phyloP scores from a whole-genome alignment of 2,797 vertebrate species.

The Halcyon smyrnensis region DNA sequence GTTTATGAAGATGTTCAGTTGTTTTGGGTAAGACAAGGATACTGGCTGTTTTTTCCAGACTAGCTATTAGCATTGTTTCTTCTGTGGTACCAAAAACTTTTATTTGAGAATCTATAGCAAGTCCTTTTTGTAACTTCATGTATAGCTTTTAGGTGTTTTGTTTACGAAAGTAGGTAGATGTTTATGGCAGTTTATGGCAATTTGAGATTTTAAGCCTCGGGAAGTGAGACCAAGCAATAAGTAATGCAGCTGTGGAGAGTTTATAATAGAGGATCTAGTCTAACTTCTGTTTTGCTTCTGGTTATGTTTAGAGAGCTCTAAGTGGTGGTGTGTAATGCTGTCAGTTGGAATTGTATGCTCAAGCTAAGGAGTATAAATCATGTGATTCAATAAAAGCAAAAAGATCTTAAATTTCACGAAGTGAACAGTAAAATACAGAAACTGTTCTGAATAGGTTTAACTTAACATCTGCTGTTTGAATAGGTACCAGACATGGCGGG shows the following conservation, averaged over 20 bases:
- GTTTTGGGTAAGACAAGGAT: not conserved
- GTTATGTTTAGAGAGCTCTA: not conserved
- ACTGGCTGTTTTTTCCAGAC: not conserved
- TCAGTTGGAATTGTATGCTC: not conserved
- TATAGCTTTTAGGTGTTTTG: not conserved
- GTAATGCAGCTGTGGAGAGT: not conserved
- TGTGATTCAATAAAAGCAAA: not conserved
- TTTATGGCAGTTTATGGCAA: not conserved
- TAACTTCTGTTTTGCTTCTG: not conserved
- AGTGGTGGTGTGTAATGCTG: not conserved
- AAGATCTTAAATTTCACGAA: constrained; percentile 20
- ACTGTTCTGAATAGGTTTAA: constrained; percentile 77
- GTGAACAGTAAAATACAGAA: constrained; percentile 49
- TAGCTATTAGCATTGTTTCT: not conserved
- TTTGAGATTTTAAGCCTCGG: not conserved
- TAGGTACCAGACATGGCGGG: constrained; percentile 88
- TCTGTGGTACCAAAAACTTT: not conserved
- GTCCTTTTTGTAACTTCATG: not conserved
- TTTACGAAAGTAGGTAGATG: not conserved
- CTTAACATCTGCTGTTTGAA: constrained; percentile 74
- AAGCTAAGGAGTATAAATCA: constrained; percentile 38
- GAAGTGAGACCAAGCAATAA: not conserved
- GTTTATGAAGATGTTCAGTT: not conserved
- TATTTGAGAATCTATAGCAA: not conserved
- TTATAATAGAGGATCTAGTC: not conserved